These are phyloP conservation scores for Pseudocheirus occidentalis DNA, from an alignment of 2,797 vertebrate genomes.

Conservation along the genomic window DNA sequence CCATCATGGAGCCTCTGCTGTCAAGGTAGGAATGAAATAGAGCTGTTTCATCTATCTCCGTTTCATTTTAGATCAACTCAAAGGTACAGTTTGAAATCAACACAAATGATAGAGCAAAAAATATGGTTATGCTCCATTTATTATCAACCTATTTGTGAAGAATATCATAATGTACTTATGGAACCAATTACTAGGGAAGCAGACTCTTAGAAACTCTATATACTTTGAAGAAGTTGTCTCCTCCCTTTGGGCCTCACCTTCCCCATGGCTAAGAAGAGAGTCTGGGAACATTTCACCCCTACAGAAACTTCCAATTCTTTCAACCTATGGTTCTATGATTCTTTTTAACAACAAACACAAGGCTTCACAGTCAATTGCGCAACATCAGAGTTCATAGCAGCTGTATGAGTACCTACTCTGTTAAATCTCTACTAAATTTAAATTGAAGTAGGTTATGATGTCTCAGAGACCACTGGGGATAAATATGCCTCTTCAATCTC, in stretches of 20 bases:
- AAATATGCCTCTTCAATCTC: not conserved
- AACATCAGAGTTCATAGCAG: not conserved
- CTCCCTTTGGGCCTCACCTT: not conserved
- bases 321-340: not conserved
- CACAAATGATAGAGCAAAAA: not conserved
- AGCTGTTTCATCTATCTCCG: not conserved
- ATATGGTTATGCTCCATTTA: not conserved
- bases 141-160: not conserved
- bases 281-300: not conserved
- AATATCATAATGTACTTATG: not conserved
- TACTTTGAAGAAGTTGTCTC: not conserved
- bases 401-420: not conserved
- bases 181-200: not conserved
- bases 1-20: not conserved
- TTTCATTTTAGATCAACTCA: not conserved
- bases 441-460: not conserved
- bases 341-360: not conserved
- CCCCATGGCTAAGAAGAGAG: not conserved
- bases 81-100: not conserved
- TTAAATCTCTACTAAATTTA: not conserved
- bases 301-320: not conserved
- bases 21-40: not conserved
- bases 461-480: not conserved
- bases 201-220: not conserved
- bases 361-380: not conserved